phyloP scores from a whole-genome alignment of 2,113 vertebrate species.

The Pampusana beccarii region DNA sequence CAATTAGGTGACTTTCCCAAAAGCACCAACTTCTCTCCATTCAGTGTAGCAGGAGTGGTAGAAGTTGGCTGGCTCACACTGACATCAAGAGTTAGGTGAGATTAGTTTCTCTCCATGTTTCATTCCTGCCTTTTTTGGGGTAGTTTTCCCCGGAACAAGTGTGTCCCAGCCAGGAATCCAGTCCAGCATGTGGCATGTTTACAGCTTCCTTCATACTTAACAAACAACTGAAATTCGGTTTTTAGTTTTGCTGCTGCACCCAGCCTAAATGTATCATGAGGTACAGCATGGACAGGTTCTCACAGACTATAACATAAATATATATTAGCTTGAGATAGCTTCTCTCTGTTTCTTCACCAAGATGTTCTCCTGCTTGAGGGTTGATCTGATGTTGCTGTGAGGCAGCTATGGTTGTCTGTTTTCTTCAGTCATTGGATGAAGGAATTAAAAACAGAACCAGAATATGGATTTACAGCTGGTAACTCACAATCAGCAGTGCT shows the following conservation, averaged over 20 bases:
- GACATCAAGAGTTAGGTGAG: background rate
- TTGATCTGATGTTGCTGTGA: background rate
- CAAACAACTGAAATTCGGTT: background rate
- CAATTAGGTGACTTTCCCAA: background rate
- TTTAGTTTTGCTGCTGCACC: background rate
- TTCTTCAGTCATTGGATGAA: background rate
- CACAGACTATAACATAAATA: background rate
- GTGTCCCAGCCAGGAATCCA: background rate
- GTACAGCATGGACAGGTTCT: background rate
- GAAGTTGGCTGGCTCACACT: background rate
- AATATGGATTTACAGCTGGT: background rate
- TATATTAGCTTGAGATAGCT: background rate
- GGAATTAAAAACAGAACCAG: background rate
- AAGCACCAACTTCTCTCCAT: background rate
- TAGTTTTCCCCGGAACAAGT: background rate
- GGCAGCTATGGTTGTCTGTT: background rate
- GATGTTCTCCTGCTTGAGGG: background rate
- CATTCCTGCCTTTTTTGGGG: background rate
- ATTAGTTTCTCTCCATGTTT: background rate
- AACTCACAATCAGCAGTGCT: background rate
- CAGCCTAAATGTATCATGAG: background rate
- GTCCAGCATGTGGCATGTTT: background rate
- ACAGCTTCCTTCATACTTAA: background rate
- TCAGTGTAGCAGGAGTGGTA: background rate
- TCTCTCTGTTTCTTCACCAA: background rate